phyloP scores from a whole-genome alignment of 2,888 invertebrate genomes.

The Myathropa florea region DNA sequence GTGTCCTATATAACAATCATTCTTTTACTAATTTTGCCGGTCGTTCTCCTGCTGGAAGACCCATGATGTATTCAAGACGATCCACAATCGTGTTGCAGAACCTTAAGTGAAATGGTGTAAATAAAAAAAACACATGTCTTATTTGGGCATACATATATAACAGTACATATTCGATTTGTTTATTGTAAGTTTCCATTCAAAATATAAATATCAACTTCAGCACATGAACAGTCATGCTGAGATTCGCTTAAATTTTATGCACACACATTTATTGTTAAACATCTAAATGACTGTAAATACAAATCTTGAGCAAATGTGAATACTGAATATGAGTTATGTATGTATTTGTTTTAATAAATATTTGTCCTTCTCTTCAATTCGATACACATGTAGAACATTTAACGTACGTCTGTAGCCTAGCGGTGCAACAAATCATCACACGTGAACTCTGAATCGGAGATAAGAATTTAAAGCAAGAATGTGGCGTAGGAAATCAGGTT shows the following conservation, averaged over 20 bases:
- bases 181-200: conserved; percentile 32
- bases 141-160: background rate
- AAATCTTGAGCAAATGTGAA: conserved; percentile 46
- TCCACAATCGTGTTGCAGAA: too few species aligned
- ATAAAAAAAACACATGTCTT: background rate
- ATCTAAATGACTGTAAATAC: conserved; percentile 15
- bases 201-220: conserved; percentile 47
- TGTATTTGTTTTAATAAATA: background rate
- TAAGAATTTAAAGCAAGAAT: background rate
- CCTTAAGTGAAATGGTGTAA: background rate
- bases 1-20: too few species aligned
- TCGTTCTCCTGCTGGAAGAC: too few species aligned
- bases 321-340: conserved; percentile 11
- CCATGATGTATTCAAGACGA: too few species aligned
- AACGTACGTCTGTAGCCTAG: background rate
- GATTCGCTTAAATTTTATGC: conserved; percentile 14
- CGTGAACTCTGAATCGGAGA: background rate
- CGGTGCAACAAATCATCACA: background rate
- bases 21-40: too few species aligned
- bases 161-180: background rate
- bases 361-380: background rate
- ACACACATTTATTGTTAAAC: background rate
- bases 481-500: too few species aligned
- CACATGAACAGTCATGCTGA: conserved; percentile 13
- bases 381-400: background rate